Evolutionary conservation across 2,113 vertebrate genomes (phyloP), one percentile per base, ranked within the genome.

Genomic region (Elephantulus edwardii): DNA sequence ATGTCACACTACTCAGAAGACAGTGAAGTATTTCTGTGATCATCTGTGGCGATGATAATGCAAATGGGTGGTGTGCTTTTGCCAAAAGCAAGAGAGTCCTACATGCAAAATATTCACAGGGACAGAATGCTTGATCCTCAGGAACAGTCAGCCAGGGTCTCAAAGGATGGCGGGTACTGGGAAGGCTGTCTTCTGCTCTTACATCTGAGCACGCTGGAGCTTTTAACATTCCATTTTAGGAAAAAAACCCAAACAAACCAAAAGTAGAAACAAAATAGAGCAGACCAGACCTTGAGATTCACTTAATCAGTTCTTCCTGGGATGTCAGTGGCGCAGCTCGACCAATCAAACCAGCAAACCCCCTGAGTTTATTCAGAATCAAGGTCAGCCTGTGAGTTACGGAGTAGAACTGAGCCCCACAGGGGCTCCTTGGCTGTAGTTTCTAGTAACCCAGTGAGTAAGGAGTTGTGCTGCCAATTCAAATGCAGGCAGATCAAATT

Each of bases 1-100:
- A n/a, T n/a, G 6, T 46, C 38, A 82, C 33, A 70, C 83, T 80
- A 80, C 13, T 91, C 28, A 85, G 72, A 93, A 94, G 96, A 80
- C 3, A 83, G 20, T 6, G 16, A 93, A 80, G 77, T 48, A 60
- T 35, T 58, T 68, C 88, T 26, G 42, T 58, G 87, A 88, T 79
- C 56, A 72, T 82, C n/a, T n/a, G n/a, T n/a, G 33, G 48, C 48
- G 54, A 84, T 64, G 54, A 75, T n/a, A n/a, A 4, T 44, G 50
- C 42, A 90, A 54, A 92, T 48, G 28, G 35, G 75, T 2, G 54
- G 11, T 38, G 12, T 46, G 70, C 50, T 86, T 52, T 72, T 76
- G 81, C 44, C 76, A 81, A 40, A 40, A n/a, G n/a, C n/a, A n/a
- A n/a, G n/a, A n/a, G n/a, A n/a, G n/a, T n/a, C n/a, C n/a, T n/a